phyloP scores from a whole-genome alignment of 2,888 invertebrate genomes.

The Spilarctia lutea region DNA sequence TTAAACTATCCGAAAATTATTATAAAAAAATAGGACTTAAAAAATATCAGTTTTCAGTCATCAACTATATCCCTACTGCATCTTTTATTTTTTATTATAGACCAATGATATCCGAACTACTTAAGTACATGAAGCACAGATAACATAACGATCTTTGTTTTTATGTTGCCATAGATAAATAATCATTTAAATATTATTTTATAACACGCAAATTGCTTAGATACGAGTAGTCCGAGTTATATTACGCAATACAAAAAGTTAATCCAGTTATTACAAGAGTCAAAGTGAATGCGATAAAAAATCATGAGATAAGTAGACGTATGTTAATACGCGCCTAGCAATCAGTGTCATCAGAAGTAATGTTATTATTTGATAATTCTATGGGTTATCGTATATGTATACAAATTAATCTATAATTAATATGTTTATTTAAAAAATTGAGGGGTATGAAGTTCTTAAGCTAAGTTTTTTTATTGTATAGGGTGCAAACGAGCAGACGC shows the following conservation, averaged over 20 bases:
- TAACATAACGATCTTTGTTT: background rate
- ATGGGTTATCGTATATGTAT: background rate
- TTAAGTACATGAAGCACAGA: background rate
- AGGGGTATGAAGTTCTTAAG: no score
- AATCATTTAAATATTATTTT: constrained; percentile 9
- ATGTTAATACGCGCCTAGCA: background rate
- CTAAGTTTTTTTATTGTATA: no score
- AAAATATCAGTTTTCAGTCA: no score
- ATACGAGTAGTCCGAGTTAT: background rate
- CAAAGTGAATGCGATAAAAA: background rate
- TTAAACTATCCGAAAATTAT: no score
- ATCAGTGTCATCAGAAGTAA: background rate
- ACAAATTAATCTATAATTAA: background rate
- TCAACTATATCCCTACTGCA: background rate
- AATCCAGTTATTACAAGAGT: background rate
- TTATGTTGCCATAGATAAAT: background rate
- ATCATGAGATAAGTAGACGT: background rate
- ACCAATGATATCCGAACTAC: background rate
- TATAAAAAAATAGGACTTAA: no score
- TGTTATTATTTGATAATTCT: background rate
- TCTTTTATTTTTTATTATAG: background rate
- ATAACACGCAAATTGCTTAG: background rate
- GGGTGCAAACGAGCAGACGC: no score
- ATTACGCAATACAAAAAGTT: background rate
- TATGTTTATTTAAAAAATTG: background rate